Evolutionary conservation across 1,140 invertebrate species (phyloP).

Genomic region (Leptopilina clavipes): DNA sequence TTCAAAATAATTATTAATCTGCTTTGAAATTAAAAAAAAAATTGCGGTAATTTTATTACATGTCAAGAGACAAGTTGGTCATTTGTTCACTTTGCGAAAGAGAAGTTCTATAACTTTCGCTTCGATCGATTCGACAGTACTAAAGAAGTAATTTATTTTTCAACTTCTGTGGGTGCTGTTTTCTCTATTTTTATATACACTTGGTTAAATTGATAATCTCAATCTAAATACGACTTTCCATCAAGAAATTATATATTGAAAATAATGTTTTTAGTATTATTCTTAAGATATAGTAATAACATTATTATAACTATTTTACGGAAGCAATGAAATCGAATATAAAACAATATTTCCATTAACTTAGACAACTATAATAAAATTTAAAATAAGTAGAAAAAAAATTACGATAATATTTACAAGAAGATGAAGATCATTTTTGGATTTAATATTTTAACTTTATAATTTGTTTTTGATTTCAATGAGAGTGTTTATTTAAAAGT

Average conservation of each 20-base stretch:
- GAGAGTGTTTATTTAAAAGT: too few species aligned
- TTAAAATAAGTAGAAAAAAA: too few species aligned
- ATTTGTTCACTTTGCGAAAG: constrained; percentile 9
- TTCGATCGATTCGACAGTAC: constrained; percentile 6
- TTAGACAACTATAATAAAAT: too few species aligned
- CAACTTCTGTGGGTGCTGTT: constrained; percentile 18
- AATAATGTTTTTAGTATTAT: background rate
- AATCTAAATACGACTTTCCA: constrained; percentile 16
- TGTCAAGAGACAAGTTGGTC: background rate
- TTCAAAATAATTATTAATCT: background rate
- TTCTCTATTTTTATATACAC: constrained; percentile 16
- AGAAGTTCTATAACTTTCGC: constrained; percentile 6
- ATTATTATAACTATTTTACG: too few species aligned
- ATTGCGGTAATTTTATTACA: constrained; percentile 13
- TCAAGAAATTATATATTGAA: background rate
- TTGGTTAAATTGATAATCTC: constrained; percentile 12
- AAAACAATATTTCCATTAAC: too few species aligned
- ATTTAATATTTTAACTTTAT: too few species aligned
- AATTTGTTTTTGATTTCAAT: too few species aligned
- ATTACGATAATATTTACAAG: too few species aligned
- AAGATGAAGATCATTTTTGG: too few species aligned
- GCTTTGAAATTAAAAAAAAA: background rate
- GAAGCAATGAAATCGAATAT: too few species aligned
- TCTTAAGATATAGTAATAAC: too few species aligned
- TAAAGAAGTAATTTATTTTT: constrained; percentile 20